Percentiles rank a stretch among this genome's conserved stretches.
phyloP scores from a whole-genome alignment of 2,888 invertebrate species.

The Phrixothrix hirtus region DNA sequence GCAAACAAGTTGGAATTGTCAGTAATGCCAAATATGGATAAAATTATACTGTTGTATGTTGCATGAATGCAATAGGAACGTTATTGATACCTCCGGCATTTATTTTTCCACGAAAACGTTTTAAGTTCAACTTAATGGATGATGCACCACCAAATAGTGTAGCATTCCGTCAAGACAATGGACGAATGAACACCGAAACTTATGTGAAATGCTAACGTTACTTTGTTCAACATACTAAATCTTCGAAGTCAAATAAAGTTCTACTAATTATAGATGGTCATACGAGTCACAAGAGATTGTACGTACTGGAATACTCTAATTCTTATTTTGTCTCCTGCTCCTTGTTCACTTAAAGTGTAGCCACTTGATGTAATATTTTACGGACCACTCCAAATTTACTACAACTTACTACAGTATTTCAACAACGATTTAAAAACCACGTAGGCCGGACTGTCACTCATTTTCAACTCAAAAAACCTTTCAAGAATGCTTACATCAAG shows the following conservation, averaged over 20 bases:
- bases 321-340: not conserved
- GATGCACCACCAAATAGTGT: no score
- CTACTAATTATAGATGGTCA: not conserved
- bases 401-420: no score
- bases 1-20: slow-evolving; percentile 1
- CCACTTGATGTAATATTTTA: no score
- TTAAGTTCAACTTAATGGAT: slow-evolving; percentile 6
- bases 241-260: slow-evolving; percentile 1
- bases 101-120: slow-evolving; percentile 6
- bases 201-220: not conserved
- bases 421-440: no score
- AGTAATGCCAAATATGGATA: not conserved
- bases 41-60: slow-evolving; percentile 5
- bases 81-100: not conserved
- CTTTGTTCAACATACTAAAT: slow-evolving; percentile 3
- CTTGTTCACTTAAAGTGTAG: no score
- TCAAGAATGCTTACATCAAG: no score
- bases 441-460: no score
- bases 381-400: no score
- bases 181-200: slow-evolving; percentile 2
- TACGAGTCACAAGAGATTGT: no score
- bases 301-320: not conserved
- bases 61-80: slow-evolving; percentile 3
- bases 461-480: no score
- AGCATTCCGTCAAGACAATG: slow-evolving; percentile 4